phyloP scores from a whole-genome alignment of 1,140 invertebrate genomes.

The Pseudomyrmex flavicornis region DNA sequence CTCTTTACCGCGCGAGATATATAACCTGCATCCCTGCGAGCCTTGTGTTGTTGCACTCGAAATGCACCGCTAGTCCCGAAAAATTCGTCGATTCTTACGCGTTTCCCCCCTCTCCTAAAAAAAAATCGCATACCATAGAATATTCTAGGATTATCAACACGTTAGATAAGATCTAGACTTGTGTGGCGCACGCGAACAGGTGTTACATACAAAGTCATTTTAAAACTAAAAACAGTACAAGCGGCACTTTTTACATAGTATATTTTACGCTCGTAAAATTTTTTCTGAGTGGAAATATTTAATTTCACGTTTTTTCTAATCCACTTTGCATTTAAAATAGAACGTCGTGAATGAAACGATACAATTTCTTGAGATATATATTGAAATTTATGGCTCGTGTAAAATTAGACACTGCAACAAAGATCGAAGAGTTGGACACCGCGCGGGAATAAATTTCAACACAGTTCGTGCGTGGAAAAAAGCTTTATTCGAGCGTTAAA shows the following conservation, averaged over 20 bases:
- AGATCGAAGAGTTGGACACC: background rate
- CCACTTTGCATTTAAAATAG: too few species aligned
- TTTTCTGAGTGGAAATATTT: too few species aligned
- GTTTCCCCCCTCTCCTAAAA: background rate
- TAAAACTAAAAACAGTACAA: too few species aligned
- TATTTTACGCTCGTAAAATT: too few species aligned
- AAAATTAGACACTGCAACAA: conserved; percentile 17
- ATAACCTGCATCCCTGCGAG: conserved; percentile 44
- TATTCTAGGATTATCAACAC: conserved; percentile 10
- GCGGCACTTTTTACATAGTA: too few species aligned
- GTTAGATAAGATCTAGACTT: too few species aligned
- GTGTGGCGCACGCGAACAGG: too few species aligned
- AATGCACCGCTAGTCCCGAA: conserved; percentile 1
- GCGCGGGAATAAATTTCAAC: conserved; percentile 3
- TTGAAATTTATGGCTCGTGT: conserved; percentile 8
- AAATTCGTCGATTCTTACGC: background rate
- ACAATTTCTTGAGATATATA: background rate
- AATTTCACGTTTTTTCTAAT: too few species aligned
- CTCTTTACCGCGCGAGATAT: conserved; percentile 65
- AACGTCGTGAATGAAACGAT: background rate
- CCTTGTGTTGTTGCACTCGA: conserved; percentile 26
- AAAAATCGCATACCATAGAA: background rate
- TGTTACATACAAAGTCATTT: too few species aligned
- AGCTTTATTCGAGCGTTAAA: conserved; percentile 68
- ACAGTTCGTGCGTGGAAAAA: conserved; percentile 47